Base-by-base conservation (phyloP, 2,888 invertebrate species). In the Anthrax anthrax region DNA sequence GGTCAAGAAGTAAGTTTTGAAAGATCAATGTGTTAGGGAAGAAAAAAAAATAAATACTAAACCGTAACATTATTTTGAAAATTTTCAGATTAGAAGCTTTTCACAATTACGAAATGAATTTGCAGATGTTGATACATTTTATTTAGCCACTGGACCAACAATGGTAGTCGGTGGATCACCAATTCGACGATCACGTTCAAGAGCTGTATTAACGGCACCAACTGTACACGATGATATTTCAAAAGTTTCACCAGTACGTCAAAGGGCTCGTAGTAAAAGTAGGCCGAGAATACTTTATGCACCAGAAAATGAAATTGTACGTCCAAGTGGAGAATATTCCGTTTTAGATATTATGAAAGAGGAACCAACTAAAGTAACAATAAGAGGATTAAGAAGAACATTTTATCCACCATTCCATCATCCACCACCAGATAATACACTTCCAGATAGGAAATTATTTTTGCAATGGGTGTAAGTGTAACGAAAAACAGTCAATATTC, bases 51-150 rank as follows among this genome's bases (percentile, higher is more conserved):
- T 32, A 39, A n/a, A 1, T 16, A 34, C 13, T 14, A 34, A 34
- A 23, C 14, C 27, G 43, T 13, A 39, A 19, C 46, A 32, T 12
- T 40, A 19, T 39, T 46, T 23, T 6, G 23, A 6, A 23, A 6
- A 23, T 23, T 23, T 23, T 2, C 61, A 88, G 89, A 85, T 94
- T 4, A 76, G 89, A 56, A 92, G 94, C 65, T 95, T 92, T 66
- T 91, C 92, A 0, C 94, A 94, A 59, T 71, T 95, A 44, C 77
- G 92, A 42, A 89, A 91, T 64, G 94, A 94, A 63, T 89, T 91
- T 60, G 84, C 87, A 14, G 89, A 90, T 58, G 82, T 89, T 45
- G 90, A 91, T 63, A 89, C 89, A 5, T 94, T 94, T 69, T 90
- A 90, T 64, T 72, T 91, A 61, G 64, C 67, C 48, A 66, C 65